Evolutionary conservation across 2,113 vertebrate species (phyloP).

Genomic region (Saguinus midas): DNA sequence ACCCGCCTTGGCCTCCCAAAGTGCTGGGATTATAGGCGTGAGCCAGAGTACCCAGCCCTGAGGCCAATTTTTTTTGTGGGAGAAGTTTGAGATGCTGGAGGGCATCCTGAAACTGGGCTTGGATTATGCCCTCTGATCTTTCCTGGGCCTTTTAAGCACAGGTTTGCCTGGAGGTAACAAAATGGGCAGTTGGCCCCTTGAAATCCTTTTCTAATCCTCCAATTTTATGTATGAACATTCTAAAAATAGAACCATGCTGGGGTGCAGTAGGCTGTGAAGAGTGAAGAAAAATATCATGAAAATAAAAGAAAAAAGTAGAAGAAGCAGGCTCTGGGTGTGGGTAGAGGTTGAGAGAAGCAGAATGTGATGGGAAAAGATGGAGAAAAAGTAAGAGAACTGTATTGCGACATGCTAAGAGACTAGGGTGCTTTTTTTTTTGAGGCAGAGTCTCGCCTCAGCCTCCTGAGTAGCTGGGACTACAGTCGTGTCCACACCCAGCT

Average conservation of each 20-base stretch:
- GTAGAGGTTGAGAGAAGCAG: background rate
- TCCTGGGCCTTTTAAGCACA: background rate
- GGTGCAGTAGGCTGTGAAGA: no score
- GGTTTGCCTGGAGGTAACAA: constrained; percentile 14
- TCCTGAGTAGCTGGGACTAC: no score
- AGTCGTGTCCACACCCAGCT: no score
- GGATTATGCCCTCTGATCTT: background rate
- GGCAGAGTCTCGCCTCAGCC: no score
- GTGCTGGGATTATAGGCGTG: no score
- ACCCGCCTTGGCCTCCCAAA: no score
- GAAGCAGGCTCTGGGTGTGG: background rate
- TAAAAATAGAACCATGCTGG: background rate
- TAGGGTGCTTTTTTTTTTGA: background rate
- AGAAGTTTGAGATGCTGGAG: background rate
- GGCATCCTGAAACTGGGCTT: background rate
- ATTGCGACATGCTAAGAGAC: background rate
- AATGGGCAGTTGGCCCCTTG: background rate
- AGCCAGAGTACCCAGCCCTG: no score
- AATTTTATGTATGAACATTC: background rate
- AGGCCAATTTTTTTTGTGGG: background rate
- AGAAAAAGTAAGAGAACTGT: background rate
- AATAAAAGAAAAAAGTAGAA: constrained; percentile 30
- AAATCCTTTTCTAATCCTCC: background rate
- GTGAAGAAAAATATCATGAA: background rate
- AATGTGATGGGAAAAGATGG: background rate